Percentiles rank a stretch among this genome's conserved stretches.
Conservation (phyloP, 2,113 vertebrate species). For the Anser cygnoides region DNA sequence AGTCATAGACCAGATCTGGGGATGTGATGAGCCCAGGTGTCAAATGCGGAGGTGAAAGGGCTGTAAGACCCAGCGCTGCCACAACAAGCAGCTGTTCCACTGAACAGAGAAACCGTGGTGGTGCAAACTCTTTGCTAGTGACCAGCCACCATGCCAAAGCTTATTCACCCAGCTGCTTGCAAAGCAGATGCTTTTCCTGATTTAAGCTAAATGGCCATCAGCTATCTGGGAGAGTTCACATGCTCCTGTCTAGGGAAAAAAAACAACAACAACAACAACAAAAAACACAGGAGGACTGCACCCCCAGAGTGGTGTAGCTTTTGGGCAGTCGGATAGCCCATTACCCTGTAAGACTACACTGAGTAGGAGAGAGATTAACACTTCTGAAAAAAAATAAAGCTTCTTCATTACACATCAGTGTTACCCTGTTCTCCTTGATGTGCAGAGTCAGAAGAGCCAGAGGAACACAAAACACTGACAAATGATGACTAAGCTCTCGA, state of each 20-base stretch:
- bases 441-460: background rate
- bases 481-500: background rate
- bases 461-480: background rate
- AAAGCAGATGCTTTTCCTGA: background rate
- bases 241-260: background rate
- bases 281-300: background rate
- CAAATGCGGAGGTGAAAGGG: background rate
- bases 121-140: background rate
- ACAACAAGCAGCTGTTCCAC: background rate
- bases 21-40: background rate
- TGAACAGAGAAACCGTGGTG: background rate
- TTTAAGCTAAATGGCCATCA: background rate
- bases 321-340: background rate
- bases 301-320: accelerated
- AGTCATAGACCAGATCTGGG: background rate
- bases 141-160: background rate
- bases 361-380: background rate
- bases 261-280: too few relatives aligned
- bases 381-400: background rate
- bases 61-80: background rate
- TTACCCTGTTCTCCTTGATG: background rate
- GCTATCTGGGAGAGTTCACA: background rate
- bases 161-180: background rate
- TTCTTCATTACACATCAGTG: accelerated
- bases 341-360: background rate